Evolutionary conservation across 1,140 invertebrate species (phyloP), one percentile per base, ranked within the genome.

Genomic region (Pseudomyrmex dendroicus): DNA sequence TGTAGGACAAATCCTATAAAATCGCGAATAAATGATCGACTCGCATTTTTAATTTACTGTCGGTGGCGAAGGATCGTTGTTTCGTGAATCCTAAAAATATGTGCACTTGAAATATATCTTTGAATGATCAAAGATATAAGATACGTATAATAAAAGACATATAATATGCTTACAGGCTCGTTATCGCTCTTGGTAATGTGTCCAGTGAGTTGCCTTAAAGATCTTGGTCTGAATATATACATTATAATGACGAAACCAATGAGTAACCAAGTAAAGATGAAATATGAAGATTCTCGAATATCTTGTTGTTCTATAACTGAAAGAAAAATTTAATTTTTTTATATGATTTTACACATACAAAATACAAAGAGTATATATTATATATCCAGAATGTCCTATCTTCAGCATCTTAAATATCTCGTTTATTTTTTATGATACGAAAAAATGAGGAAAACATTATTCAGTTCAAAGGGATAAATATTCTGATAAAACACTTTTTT

Each of bases 201-300:
- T 8, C 86, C 77, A 3, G 84, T 85, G 44, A 92, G 85, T 46
- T 93, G 86, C 57, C 93, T 94, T 57, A 92, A 83, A 50, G 95
- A 95, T 73, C 95, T 93, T 77, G 96, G 92, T 84, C 96, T 92
- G 77, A 95, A 94, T 20, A 95, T 91, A 13, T 94, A 95, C 44
- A 95, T 89, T 17, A 96, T 92, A 57, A 95, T 80, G 3, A 95
- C 85, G 2, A 95, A 89, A 92, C 94, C 95, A 57, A 95, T 92
- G 50, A 96, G 88, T 74, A 94, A 93, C 74, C 95, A 92, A 89
- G 95, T 90, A 88, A 95, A 92, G 77, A 95, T 92, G 57, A 92
- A 94, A 82, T 92, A 91, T 5, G 92, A 91, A 12, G 84, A 90
- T 68, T 84, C 64, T 82, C 89, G 87, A 22, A 84, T 56, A n/a